phyloP scores from a whole-genome alignment of 2,888 invertebrate genomes.

The Candidula unifasciata region DNA sequence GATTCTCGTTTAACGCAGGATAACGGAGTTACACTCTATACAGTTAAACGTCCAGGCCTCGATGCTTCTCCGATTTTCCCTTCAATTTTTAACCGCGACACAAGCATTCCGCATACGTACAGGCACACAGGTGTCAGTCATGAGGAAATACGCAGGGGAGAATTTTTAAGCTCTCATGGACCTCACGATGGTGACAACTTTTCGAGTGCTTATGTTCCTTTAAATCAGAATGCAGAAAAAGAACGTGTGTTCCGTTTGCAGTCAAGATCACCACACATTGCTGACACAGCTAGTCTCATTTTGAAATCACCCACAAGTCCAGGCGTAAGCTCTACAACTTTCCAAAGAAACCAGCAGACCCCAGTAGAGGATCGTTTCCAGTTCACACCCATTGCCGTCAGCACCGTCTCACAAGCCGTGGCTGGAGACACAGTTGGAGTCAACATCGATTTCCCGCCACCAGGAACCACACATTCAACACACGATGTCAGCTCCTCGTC shows the following conservation, averaged over 20 bases:
- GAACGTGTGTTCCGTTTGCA: not conserved
- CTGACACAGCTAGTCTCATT: not conserved
- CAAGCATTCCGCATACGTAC: not conserved
- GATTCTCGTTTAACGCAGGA: not conserved
- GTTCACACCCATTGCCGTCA: conserved; percentile 40
- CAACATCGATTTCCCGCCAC: conserved; percentile 51
- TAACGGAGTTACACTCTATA: not conserved
- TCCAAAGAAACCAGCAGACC: not conserved
- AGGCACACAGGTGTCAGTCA: not conserved
- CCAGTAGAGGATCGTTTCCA: not conserved
- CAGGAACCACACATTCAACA: not conserved
- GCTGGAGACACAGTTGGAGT: conserved; percentile 52
- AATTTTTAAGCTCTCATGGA: not conserved
- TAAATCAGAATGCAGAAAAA: conserved; percentile 9
- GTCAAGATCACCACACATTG: conserved; percentile 3
- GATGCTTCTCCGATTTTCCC: conserved; percentile 18
- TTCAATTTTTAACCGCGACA: not conserved
- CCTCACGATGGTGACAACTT: not conserved
- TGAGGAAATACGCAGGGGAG: not conserved
- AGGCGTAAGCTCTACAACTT: not conserved
- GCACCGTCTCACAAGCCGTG: conserved; percentile 49
- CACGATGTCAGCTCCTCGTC: conserved; percentile 9
- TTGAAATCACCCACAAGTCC: not conserved
- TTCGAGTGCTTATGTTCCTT: not conserved
- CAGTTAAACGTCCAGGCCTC: not conserved